Evolutionary conservation across 2,888 invertebrate genomes (phyloP).

Genomic region (Trichacis sp.): DNA sequence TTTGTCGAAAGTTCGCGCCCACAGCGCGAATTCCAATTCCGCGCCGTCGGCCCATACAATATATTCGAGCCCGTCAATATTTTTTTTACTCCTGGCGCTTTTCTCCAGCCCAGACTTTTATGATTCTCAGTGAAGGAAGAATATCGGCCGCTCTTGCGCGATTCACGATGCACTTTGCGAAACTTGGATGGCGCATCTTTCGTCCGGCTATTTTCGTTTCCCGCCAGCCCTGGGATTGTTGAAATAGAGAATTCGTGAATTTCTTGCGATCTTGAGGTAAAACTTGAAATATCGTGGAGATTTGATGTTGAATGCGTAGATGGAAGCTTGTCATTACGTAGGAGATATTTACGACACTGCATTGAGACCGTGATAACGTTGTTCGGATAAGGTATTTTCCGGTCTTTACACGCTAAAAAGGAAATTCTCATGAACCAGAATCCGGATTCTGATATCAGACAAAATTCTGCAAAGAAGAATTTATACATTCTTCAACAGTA

Average conservation of each 20-base stretch:
- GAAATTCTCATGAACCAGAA: no score
- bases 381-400: no score
- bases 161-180: slow-evolving; percentile 5
- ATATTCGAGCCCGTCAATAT: slow-evolving; percentile 29
- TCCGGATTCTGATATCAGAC: no score
- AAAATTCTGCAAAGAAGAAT: no score
- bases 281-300: no score
- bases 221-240: neutral
- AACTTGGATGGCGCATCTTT: slow-evolving; percentile 2
- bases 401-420: no score
- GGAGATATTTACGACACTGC: no score
- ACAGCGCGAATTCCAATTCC: slow-evolving; percentile 33
- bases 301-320: no score
- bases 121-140: slow-evolving; percentile 20
- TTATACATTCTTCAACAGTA: no score
- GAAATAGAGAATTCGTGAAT: neutral
- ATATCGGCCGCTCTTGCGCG: slow-evolving; percentile 4
- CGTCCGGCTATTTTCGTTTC: neutral
- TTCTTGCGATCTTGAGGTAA: no score
- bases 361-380: no score
- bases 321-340: no score
- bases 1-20: slow-evolving; percentile 29
- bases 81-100: slow-evolving; percentile 2
- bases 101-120: slow-evolving; percentile 6
- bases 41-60: slow-evolving; percentile 27